Evolutionary conservation across 2,113 vertebrate genomes (phyloP).

Genomic region (Menura novaehollandiae): DNA sequence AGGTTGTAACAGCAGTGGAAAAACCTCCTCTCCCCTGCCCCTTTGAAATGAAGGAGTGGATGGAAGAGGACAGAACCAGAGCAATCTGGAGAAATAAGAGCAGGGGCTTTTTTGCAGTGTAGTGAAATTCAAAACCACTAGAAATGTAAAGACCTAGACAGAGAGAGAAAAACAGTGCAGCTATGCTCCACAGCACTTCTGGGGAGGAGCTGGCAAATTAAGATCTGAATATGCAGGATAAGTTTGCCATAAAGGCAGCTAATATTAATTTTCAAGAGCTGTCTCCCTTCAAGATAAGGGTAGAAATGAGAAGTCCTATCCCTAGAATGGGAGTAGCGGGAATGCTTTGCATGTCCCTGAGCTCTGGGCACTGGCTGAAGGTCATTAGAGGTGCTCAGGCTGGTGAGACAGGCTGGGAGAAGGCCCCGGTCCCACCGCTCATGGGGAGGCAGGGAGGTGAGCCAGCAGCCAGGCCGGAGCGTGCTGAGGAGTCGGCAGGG

Average conservation of each 20-base stretch:
- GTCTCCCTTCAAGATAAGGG: not conserved
- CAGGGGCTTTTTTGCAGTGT: not conserved
- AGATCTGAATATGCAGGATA: not conserved
- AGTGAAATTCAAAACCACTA: slow-evolving; percentile 47
- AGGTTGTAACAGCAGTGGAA: not conserved
- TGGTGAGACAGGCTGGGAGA: not conserved
- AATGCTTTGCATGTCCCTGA: accelerated
- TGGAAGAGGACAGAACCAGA: not conserved
- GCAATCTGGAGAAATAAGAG: not conserved
- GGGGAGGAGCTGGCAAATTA: not conserved
- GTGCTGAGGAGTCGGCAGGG: accelerated
- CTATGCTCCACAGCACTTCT: not conserved
- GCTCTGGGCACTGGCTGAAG: not conserved
- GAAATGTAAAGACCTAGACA: not conserved
- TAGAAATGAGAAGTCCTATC: not conserved
- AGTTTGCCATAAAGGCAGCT: not conserved
- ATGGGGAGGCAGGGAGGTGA: not conserved
- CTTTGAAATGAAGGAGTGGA: not conserved
- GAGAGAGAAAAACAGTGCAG: not conserved
- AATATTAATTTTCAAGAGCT: not conserved
- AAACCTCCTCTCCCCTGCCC: not conserved
- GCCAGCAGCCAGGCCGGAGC: not conserved
- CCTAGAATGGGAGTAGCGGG: accelerated
- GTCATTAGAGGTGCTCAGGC: not conserved
- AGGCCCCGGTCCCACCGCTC: accelerated